Evolutionary conservation across 1,140 invertebrate genomes (phyloP).

Genomic region (Limonius californicus): DNA sequence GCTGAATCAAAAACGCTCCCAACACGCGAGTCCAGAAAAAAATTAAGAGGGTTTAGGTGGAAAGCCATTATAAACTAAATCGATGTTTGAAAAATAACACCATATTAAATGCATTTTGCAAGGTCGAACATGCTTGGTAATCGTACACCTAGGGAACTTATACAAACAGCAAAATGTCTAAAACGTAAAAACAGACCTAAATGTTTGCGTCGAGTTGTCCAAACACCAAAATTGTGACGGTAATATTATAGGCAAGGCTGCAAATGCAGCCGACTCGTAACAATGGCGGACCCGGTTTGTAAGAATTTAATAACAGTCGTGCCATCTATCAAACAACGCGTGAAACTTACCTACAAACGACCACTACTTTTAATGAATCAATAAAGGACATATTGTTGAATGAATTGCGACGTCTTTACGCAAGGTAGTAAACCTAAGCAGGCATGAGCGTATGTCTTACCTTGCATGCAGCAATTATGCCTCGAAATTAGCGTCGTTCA

Average conservation of each 20-base stretch:
- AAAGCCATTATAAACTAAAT: slow-evolving; percentile 37
- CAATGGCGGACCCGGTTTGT: slow-evolving; percentile 44
- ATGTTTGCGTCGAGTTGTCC: slow-evolving; percentile 18
- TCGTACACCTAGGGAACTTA: slow-evolving; percentile 13
- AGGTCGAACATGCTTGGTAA: not conserved
- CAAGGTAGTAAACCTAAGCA: not conserved
- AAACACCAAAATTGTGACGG: slow-evolving; percentile 30
- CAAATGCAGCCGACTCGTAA: slow-evolving; percentile 42
- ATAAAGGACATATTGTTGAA: slow-evolving; percentile 8
- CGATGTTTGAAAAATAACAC: slow-evolving; percentile 41
- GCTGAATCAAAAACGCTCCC: not conserved
- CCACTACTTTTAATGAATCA: slow-evolving; percentile 9
- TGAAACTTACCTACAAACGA: not conserved
- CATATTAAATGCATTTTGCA: not conserved
- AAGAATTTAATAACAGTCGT: slow-evolving; percentile 11
- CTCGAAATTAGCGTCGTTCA: too few species aligned
- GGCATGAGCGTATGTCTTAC: not conserved
- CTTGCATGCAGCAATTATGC: not conserved
- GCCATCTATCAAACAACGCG: slow-evolving; percentile 20
- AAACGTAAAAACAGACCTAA: slow-evolving; percentile 32
- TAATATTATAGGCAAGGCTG: slow-evolving; percentile 39
- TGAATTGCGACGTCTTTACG: not conserved
- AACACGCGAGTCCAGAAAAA: slow-evolving; percentile 8
- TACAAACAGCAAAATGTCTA: slow-evolving; percentile 21
- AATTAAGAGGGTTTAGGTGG: slow-evolving; percentile 26